Conservation (phyloP, 2,113 vertebrate species). For the Poicephalus meyeri region DNA sequence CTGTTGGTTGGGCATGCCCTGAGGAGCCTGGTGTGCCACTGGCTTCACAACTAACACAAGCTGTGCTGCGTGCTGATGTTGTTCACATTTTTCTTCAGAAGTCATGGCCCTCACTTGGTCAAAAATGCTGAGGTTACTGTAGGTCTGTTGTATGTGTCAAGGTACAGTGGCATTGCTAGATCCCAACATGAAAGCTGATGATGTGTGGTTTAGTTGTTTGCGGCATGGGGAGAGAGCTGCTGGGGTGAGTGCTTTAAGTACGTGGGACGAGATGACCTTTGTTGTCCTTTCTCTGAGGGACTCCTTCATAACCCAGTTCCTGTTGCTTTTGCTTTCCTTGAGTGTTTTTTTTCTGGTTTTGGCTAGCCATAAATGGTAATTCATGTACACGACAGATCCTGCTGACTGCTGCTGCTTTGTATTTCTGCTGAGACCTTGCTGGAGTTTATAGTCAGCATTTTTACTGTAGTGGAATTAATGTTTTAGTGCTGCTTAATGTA, state of each 20-base stretch:
- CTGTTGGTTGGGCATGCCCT: neutral
- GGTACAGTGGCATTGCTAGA: no score
- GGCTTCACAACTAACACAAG: neutral
- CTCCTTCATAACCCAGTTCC: neutral
- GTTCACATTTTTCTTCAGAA: neutral
- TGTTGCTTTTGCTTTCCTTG: neutral
- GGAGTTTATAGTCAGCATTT: slow-evolving; percentile 37
- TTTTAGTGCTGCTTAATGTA: slow-evolving; percentile 38
- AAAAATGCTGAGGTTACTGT: neutral
- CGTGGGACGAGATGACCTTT: neutral
- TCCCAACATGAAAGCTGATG: rapidly evolving
- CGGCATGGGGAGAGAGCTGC: rapidly evolving
- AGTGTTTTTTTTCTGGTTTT: neutral
- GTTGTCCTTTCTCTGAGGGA: neutral
- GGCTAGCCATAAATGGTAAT: neutral
- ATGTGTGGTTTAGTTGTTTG: neutral
- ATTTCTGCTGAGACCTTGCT: slow-evolving; percentile 12
- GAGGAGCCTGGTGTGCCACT: neutral
- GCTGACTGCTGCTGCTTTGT: slow-evolving; percentile 17
- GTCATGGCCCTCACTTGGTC: neutral
- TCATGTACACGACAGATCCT: neutral
- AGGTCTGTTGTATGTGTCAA: neutral
- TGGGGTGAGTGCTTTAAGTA: neutral
- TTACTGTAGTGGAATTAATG: slow-evolving; percentile 31
- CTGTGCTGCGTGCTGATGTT: rapidly evolving